Evolutionary conservation across 2,888 invertebrate genomes (phyloP).

Genomic region (Cabera pusaria): DNA sequence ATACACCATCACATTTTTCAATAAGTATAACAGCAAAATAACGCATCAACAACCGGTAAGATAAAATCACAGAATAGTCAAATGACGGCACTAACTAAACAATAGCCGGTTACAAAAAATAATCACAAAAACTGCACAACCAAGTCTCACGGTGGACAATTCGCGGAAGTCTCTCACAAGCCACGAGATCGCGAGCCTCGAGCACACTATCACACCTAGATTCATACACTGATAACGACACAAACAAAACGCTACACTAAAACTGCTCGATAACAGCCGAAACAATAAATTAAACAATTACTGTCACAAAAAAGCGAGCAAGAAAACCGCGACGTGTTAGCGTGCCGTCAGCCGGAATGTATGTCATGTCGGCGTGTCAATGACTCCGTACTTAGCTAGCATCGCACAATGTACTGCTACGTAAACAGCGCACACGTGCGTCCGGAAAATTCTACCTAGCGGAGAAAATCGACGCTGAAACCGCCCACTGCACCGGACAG

Average conservation of each 20-base stretch:
- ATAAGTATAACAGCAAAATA: no score
- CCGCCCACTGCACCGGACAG: conserved; percentile 49
- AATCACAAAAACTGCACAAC: conserved; percentile 18
- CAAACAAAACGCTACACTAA: conserved; percentile 38
- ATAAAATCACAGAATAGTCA: no score
- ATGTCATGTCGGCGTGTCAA: conserved; percentile 79
- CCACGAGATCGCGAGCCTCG: conserved; percentile 47
- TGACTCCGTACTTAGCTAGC: conserved; percentile 63
- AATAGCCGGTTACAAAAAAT: conserved; percentile 15
- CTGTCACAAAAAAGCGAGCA: conserved; percentile 46
- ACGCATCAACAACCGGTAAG: no score
- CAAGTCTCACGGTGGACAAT: conserved; percentile 28
- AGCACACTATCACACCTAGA: conserved; percentile 45
- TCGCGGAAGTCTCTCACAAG: conserved; percentile 41
- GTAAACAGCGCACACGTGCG: conserved; percentile 77
- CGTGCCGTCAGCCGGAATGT: conserved; percentile 75
- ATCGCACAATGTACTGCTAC: conserved; percentile 48
- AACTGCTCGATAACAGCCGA: conserved; percentile 45
- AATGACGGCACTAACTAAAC: conserved; percentile 7
- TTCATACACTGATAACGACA: conserved; percentile 47
- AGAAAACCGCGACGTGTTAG: conserved; percentile 60
- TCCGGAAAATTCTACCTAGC: conserved; percentile 49
- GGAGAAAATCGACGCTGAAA: conserved; percentile 36
- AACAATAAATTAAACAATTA: conserved; percentile 50
- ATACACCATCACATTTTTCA: no score